Percentiles rank a stretch among this genome's conserved stretches.
Conservation (phyloP, 2,797 vertebrate species). For the Botia kubotai region DNA sequence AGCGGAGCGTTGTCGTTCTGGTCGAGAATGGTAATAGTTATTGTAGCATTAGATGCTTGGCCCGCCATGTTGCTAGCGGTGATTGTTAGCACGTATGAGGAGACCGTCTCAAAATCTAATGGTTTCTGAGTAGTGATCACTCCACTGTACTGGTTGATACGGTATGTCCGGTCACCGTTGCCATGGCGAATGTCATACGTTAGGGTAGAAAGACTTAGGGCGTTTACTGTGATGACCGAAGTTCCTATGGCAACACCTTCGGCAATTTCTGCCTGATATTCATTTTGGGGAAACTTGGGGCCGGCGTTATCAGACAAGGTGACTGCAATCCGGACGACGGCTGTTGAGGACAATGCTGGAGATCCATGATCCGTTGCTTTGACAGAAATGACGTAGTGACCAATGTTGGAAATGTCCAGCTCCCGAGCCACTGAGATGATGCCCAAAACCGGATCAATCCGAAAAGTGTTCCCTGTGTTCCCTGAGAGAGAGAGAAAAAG, state of each 20-base stretch:
- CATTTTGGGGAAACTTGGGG: conserved; percentile 90
- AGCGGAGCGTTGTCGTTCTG: conserved; percentile 94
- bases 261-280: conserved; percentile 91
- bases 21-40: conserved; percentile 88
- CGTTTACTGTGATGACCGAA: conserved; percentile 86
- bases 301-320: conserved; percentile 92
- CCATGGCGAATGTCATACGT: conserved; percentile 92
- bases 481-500: conserved; percentile 78
- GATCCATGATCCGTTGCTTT: conserved; percentile 89
- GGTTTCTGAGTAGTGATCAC: conserved; percentile 87
- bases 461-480: conserved; percentile 90
- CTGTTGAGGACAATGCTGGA: conserved; percentile 88
- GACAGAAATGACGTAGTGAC: conserved; percentile 91
- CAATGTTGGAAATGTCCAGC: conserved; percentile 87
- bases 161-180: conserved; percentile 82
- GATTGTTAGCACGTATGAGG: conserved; percentile 84
- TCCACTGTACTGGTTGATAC: conserved; percentile 95
- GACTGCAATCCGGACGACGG: conserved; percentile 89
- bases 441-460: conserved; percentile 92
- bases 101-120: conserved; percentile 86
- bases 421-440: conserved; percentile 89
- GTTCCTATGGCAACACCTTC: conserved; percentile 89
- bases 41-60: conserved; percentile 89
- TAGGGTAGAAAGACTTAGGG: conserved; percentile 91
- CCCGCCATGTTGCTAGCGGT: conserved; percentile 97